Evolutionary conservation across 2,797 vertebrate species (phyloP), one percentile per base, ranked within the genome.

Genomic region (Cyclura pinguis): DNA sequence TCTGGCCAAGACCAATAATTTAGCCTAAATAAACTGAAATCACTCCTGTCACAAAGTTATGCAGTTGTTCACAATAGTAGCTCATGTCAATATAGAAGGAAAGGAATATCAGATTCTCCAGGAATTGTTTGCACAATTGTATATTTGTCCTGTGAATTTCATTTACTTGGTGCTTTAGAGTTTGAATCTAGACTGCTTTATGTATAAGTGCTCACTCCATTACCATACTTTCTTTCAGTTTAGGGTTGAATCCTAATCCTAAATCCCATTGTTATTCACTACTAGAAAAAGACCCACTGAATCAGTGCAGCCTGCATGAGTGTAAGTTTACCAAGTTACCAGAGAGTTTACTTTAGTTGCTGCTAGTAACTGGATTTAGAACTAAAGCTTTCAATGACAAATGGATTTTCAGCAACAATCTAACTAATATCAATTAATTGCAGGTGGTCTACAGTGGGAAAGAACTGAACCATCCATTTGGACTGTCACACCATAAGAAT

Each of bases 381-480:
- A 32, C 32, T 69, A 69, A 69, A 82, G 12, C 59, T 85, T 89
- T 0, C 29, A 64, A 2, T 57, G 29, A 29, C 42, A 47, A 10
- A 42, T 73, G 69, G 18, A 72, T 55, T 64, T 76, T 69, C 87
- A 73, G 55, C 42, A 84, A n/a, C 29, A 83, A 5, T 22, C 94
- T 38, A 91, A 35, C 80, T 91, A 29, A 32, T 13, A 16, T 91
- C 94, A 84, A 93, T 93, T 92, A 92, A 93, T 95, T 97, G 69
- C 96, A 99, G 99, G 98, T 99, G 95, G 98, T 99, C 90, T 99
- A 99, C 97, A 99, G 95, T 89, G 99, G 99, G 84, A 99, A 98
- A 96, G 98, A 99, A 96, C 92, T 99, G 92, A 99, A 99, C 96
- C 99, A 99, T 94, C 99, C 99, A 6, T 99, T 99, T 88, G 99